Base-by-base conservation (phyloP, 2,797 vertebrate species). In the Falco naumanni region DNA sequence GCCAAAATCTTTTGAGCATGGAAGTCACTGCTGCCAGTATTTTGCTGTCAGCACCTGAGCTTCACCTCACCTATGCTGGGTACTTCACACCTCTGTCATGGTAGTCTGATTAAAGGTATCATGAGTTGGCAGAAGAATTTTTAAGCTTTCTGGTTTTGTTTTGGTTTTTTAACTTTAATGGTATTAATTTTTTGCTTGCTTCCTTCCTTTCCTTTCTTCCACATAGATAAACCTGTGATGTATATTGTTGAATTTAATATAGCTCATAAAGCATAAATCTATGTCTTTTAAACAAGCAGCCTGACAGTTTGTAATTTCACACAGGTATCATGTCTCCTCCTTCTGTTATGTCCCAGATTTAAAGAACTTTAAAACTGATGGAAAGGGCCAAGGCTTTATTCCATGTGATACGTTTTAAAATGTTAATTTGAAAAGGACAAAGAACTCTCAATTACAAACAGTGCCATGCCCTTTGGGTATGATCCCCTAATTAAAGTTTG, bases 401-500 rank as follows among this genome's bases (percentile, higher is more conserved):
- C 33, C 34, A 14, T 57, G 18, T 53, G 37, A 64, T 45, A 48
- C 7, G 11, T 89, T 80, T 92, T 89, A 69, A 94, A 94, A 78
- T 85, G 33, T 29, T 90, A 88, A 93, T 91, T 84, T 86, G 37
- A 66, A 95, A 90, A 9, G 47, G 77, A 86, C 59, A 74, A 70
- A 95, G 87, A 3, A 0, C 15, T 85, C 53, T 91, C 39, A 74
- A 48, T 78, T 82, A 87, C 48, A 79, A 89, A 75, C 39, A 84
- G 50, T 79, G 39, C 28, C 26, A 66, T 90, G 63, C 66, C 89
- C 66, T 93, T 85, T 91, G 70, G 85, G 66, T 70, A 74, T 74
- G 85, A 93, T 84, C 33, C 48, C 37, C 83, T 94, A 91, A 93
- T 95, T 93, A 82, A 94, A 88, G n/a, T 87, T 89, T 91, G 39